Evolutionary conservation across 2,113 vertebrate genomes (phyloP).

Genomic region (Martes martes): DNA sequence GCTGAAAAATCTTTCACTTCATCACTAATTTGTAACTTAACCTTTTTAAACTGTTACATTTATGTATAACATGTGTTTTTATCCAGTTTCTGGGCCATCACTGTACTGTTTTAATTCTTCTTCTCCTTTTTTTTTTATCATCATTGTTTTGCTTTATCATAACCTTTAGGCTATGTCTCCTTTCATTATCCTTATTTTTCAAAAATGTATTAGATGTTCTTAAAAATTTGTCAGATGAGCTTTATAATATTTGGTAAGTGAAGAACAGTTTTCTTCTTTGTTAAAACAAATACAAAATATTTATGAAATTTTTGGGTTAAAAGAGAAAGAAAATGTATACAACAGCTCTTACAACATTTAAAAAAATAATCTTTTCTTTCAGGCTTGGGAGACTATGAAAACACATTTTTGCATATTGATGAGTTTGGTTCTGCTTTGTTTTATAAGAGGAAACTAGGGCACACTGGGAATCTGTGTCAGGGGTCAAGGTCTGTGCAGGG

Average conservation of each 20-base stretch:
- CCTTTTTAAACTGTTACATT: fast-evolving
- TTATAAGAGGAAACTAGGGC: neutral
- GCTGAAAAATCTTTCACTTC: neutral
- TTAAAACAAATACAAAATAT: neutral
- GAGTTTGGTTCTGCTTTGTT: neutral
- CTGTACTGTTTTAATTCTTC: neutral
- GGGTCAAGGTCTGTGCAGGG: fast-evolving
- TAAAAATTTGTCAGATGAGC: neutral
- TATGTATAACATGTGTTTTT: fast-evolving
- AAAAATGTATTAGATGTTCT: neutral
- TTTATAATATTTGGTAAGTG: neutral
- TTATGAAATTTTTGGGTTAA: neutral
- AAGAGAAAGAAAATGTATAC: neutral
- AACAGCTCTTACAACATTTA: fast-evolving
- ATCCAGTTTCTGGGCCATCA: fast-evolving
- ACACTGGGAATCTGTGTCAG: neutral
- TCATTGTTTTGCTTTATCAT: neutral
- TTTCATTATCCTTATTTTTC: neutral
- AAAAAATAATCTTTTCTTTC: neutral
- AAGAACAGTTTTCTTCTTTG: neutral
- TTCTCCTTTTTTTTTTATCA: neutral
- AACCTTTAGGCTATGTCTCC: neutral
- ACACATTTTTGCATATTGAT: neutral
- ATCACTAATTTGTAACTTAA: neutral
- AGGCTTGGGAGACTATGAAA: neutral